Conservation (phyloP, 2,113 vertebrate genomes). For the Salvelinus namaycush region DNA sequence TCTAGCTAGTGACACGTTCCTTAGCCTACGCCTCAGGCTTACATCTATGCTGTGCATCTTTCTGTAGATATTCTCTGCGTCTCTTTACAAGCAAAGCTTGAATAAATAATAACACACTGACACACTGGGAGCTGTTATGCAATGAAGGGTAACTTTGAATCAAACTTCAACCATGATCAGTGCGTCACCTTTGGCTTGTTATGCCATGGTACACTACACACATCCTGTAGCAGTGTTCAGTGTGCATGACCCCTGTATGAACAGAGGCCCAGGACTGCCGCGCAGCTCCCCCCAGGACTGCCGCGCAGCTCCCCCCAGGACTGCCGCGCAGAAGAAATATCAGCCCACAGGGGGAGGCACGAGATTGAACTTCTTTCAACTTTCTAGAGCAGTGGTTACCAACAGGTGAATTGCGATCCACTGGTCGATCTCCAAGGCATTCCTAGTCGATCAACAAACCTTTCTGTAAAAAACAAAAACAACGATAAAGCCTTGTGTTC, state of each 20-base stretch:
- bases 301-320: too few relatives aligned
- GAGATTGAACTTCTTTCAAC: too few relatives aligned
- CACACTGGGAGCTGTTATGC: conserved; percentile 45
- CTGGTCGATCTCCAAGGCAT: too few relatives aligned
- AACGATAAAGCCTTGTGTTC: too few relatives aligned
- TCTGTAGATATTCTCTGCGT: not conserved
- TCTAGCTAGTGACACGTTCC: not conserved
- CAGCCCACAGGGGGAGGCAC: too few relatives aligned
- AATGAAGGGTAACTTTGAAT: conserved; percentile 42
- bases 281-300: too few relatives aligned
- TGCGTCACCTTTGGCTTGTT: conserved; percentile 38
- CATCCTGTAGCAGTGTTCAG: not conserved
- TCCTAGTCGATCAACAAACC: too few relatives aligned
- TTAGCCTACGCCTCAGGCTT: not conserved
- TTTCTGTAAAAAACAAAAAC: too few relatives aligned
- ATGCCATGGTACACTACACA: conserved; percentile 1
- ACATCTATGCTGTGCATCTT: not conserved
- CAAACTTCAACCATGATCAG: conserved; percentile 19
- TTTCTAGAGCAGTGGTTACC: too few relatives aligned
- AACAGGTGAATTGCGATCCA: too few relatives aligned
- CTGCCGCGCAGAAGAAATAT: too few relatives aligned
- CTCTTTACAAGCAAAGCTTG: conserved; percentile 30
- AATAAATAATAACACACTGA: conserved; percentile 50
- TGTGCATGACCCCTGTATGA: not conserved
- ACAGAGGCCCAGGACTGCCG: not conserved